phyloP scores from a whole-genome alignment of 2,113 vertebrate genomes.

The Otis tarda region DNA sequence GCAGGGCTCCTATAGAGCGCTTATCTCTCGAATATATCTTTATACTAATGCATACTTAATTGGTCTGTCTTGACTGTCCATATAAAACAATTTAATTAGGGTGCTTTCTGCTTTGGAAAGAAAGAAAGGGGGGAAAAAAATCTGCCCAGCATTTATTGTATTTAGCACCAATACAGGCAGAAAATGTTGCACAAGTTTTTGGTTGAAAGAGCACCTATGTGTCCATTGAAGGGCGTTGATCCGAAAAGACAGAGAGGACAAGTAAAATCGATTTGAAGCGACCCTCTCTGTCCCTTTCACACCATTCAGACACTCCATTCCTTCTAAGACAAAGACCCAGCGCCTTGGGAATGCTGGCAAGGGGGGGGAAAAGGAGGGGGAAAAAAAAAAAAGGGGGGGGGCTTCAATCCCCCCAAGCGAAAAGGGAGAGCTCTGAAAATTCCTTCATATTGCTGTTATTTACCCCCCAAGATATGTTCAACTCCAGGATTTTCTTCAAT shows the following conservation, averaged over 20 bases:
- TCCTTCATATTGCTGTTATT: constrained; percentile 70
- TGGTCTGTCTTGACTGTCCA: constrained; percentile 77
- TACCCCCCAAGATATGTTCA: constrained; percentile 41
- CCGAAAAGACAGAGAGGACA: constrained; percentile 88
- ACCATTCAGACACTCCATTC: constrained; percentile 84
- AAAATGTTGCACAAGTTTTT: constrained; percentile 89
- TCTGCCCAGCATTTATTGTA: constrained; percentile 82
- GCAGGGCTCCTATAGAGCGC: constrained; percentile 55
- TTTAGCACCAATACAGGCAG: constrained; percentile 84
- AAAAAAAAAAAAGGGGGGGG: neutral
- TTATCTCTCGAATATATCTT: constrained; percentile 79
- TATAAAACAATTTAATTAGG: constrained; percentile 86
- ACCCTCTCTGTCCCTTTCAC: constrained; percentile 88
- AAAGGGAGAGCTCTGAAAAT: constrained; percentile 62
- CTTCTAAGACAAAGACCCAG: constrained; percentile 83
- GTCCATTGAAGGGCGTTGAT: constrained; percentile 88
- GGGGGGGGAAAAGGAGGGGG: neutral
- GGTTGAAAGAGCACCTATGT: constrained; percentile 86
- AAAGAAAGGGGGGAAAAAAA: constrained; percentile 58
- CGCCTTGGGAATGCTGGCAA: constrained; percentile 80
- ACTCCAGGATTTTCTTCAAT: constrained; percentile 14
- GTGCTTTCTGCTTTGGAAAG: constrained; percentile 76
- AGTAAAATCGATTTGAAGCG: constrained; percentile 88
- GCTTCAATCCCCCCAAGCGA: constrained; percentile 61
- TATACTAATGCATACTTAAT: constrained; percentile 82